Evolutionary conservation across 1,140 invertebrate species (phyloP), one percentile per base, ranked within the genome.

Genomic region (Pseudomyrmex dendroicus): DNA sequence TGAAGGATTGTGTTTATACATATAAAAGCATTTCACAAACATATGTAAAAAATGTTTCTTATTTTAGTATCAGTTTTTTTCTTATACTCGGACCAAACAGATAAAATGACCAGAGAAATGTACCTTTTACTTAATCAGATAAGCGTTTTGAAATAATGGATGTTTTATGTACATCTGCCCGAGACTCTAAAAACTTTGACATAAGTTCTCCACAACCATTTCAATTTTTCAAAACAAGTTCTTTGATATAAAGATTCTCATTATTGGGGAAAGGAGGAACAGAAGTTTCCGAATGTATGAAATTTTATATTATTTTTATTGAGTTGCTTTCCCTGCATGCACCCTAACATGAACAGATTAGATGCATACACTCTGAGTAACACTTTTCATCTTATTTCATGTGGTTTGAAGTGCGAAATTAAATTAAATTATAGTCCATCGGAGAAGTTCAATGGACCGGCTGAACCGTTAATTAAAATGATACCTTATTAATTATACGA

Each of bases 261-360:
- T 61, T 64, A n/a, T 76, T 52, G 4, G 1, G 50, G 5, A 10
- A 52, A 10, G 84, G 54, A 66, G 25, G 7, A 15, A 76, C 46
- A 54, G n/a, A 15, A 74, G 54, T 17, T 68, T 22, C 20, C 5
- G 35, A 62, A 63, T 59, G 7, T 22, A 82, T 85, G 56, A 77
- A 84, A 76, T 92, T 92, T 92, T 90, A 87, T 91, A 92, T 91
- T 78, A 78, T 84, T 91, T 93, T 92, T 93, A 92, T 93, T 93
- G 90, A 93, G 86, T 87, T 90, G 90, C 87, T 91, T 90, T 90
- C 83, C 85, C 86, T 82, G 93, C 88, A 94, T 91, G 90, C 93
- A 94, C 93, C 93, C 84, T 92, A 94, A 94, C 93, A 94, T 93
- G 86, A 94, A 94, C 92, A 93, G 90, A 93, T 92, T 91, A 92